Conservation (phyloP, 37 sponge, comb jelly and placozoan genomes). For the Crambe crambe region DNA sequence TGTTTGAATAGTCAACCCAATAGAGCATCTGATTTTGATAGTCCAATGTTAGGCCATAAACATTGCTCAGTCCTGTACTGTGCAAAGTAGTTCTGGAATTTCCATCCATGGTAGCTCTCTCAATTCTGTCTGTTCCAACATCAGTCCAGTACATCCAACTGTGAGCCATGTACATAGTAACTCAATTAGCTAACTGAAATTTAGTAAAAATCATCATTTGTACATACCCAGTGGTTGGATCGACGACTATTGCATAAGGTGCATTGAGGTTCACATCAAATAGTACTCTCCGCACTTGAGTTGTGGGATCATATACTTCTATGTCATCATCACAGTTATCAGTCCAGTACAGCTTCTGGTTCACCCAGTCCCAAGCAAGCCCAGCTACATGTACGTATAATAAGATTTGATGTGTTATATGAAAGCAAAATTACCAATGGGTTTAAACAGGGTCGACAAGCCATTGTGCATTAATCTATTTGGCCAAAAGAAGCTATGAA, state of each 20-base stretch:
- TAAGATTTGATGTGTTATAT: not conserved
- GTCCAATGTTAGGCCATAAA: constrained; percentile 68
- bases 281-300: constrained; percentile 10
- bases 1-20: constrained; percentile 63
- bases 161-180: not conserved
- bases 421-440: too few species aligned
- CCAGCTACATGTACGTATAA: not conserved
- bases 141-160: constrained; percentile 74
- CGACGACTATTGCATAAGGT: constrained; percentile 35
- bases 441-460: not conserved
- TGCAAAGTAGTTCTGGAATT: not conserved
- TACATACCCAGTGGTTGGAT: constrained; percentile 45
- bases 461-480: not conserved
- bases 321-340: constrained; percentile 4
- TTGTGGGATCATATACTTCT: constrained; percentile 27
- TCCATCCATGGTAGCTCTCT: constrained; percentile 35
- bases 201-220: not conserved
- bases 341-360: constrained; percentile 16
- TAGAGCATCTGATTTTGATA: constrained; percentile 54
- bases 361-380: constrained; percentile 12
- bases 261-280: not conserved
- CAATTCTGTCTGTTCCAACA: constrained; percentile 29
- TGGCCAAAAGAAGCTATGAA: too few species aligned
- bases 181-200: not conserved
- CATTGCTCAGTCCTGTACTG: constrained; percentile 26